These are phyloP conservation scores for Telenomus remus DNA, from an alignment of 1,140 invertebrate genomes.

Conservation along the genomic window DNA sequence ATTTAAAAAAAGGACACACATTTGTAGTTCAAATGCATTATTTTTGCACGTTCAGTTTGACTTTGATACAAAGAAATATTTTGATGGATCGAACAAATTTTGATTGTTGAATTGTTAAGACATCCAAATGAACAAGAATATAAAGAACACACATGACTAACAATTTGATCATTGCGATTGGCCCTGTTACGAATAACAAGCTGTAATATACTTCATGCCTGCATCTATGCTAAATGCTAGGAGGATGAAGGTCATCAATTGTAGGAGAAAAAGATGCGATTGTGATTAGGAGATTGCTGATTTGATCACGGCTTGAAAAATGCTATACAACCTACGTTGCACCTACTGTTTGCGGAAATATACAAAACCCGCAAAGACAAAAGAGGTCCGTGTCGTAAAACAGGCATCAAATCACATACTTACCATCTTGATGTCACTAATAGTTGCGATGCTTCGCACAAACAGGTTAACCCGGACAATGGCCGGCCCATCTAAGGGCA, in stretches of 20 bases:
- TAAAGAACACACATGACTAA: conserved; percentile 1
- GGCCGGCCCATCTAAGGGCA: conserved; percentile 90
- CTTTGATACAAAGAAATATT: background rate
- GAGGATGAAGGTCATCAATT: conserved; percentile 48
- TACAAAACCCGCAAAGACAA: conserved; percentile 61
- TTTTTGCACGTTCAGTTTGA: background rate
- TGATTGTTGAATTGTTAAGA: too few species aligned
- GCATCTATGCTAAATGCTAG: conserved; percentile 69
- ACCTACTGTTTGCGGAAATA: conserved; percentile 59
- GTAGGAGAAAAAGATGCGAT: conserved; percentile 50
- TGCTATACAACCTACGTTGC: conserved; percentile 58
- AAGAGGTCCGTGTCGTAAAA: conserved; percentile 55
- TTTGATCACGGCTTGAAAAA: conserved; percentile 45
- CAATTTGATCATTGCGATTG: conserved; percentile 22
- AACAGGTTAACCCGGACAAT: conserved; percentile 96
- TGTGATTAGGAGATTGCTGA: conserved; percentile 39
- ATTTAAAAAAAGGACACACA: too few species aligned
- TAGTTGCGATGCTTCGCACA: conserved; percentile 96
- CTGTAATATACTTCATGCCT: conserved; percentile 70
- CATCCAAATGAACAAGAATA: background rate
- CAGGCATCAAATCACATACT: conserved; percentile 76
- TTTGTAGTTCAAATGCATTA: too few species aligned
- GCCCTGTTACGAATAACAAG: conserved; percentile 60
- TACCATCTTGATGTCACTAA: conserved; percentile 99
- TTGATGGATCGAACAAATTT: too few species aligned